phyloP scores from a whole-genome alignment of 2,113 vertebrate species.

The Verasper variegatus region DNA sequence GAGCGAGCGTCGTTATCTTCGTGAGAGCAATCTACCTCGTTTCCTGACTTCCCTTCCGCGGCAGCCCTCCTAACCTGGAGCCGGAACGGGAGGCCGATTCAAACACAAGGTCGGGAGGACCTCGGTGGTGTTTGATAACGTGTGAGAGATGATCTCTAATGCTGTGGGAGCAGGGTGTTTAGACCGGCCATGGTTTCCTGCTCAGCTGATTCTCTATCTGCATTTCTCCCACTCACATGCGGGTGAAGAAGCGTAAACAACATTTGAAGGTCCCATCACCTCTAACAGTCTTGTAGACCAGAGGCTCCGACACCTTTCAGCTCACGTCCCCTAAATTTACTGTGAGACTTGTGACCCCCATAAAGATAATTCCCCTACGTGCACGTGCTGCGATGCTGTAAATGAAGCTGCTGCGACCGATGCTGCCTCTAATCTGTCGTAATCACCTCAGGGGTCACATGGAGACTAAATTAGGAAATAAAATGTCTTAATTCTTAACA shows the following conservation, averaged over 20 bases:
- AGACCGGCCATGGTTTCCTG: conserved; percentile 38
- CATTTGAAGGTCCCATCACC: no score
- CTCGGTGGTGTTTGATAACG: not conserved
- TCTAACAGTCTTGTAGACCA: no score
- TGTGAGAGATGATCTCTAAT: conserved; percentile 17
- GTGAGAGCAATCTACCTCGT: not conserved
- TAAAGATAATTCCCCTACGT: no score
- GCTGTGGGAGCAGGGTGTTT: conserved; percentile 44
- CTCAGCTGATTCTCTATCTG: conserved; percentile 25
- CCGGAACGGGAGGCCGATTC: conserved; percentile 42
- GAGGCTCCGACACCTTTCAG: no score
- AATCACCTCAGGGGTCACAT: no score
- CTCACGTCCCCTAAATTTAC: no score
- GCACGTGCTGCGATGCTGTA: no score
- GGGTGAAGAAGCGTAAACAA: not conserved
- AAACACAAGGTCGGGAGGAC: conserved; percentile 47
- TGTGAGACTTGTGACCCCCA: no score
- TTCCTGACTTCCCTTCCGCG: conserved; percentile 20
- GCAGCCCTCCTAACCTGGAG: conserved; percentile 34
- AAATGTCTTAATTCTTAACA: no score
- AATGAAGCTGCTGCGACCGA: no score
- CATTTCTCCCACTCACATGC: conserved; percentile 30
- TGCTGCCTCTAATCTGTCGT: no score
- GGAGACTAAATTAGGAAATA: no score
- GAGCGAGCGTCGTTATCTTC: conserved; percentile 38